Evolutionary conservation across 2,113 vertebrate genomes (phyloP).

Genomic region (Benitochromis conjunctus): DNA sequence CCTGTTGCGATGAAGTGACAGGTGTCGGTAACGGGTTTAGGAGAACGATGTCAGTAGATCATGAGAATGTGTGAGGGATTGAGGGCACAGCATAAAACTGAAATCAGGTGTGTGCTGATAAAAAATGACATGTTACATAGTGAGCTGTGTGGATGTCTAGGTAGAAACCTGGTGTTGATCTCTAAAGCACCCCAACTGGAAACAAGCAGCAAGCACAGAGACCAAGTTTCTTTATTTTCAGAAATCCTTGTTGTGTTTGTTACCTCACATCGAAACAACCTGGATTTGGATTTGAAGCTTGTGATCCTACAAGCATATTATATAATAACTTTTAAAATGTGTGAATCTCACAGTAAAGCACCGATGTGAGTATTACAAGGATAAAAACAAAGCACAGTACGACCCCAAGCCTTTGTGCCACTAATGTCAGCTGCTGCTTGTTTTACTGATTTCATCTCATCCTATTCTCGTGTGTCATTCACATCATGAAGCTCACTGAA

Average conservation of each 20-base stretch:
- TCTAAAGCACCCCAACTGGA: background rate
- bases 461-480: background rate
- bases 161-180: background rate
- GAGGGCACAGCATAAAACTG: background rate
- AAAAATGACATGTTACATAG: background rate
- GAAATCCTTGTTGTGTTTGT: background rate
- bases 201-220: background rate
- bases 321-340: background rate
- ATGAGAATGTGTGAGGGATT: background rate
- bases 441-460: background rate
- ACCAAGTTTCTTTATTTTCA: background rate
- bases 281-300: background rate
- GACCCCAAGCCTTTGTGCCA: background rate
- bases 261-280: background rate
- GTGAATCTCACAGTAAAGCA: background rate
- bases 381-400: background rate
- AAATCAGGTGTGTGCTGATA: background rate
- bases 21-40: constrained; percentile 14
- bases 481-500: background rate
- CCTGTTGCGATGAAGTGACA: background rate
- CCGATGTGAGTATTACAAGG: background rate
- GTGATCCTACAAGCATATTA: background rate
- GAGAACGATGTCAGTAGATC: constrained; percentile 1
- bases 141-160: background rate
- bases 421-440: background rate